Evolutionary conservation across 2,113 vertebrate species (phyloP).

Genomic region (Tonatia bakeri): DNA sequence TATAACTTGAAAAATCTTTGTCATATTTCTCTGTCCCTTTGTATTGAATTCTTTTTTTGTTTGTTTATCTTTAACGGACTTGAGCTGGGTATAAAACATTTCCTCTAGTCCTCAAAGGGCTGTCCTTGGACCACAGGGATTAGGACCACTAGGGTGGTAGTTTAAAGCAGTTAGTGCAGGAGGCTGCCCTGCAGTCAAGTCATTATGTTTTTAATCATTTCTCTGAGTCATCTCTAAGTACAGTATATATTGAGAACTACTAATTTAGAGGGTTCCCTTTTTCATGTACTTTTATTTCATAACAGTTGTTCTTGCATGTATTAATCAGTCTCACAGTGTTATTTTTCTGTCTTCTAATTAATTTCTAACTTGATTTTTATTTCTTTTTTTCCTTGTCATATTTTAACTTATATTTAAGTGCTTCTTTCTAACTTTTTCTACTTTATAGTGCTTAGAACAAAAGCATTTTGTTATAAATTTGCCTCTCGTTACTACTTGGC

Average conservation of each 20-base stretch:
- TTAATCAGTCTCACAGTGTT: not conserved
- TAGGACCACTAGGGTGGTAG: not conserved
- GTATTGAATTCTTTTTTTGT: not conserved
- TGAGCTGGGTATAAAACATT: not conserved
- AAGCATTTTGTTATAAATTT: not conserved
- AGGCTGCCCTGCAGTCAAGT: not conserved
- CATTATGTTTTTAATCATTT: not conserved
- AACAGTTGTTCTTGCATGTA: not conserved
- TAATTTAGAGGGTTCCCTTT: not conserved
- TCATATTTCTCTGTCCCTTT: not conserved
- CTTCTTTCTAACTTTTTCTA: not conserved
- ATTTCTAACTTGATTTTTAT: not conserved
- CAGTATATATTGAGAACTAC: not conserved
- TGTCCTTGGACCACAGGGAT: not conserved
- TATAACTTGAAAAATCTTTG: not conserved
- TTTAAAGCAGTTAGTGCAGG: not conserved
- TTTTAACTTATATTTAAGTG: not conserved
- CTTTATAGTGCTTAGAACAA: not conserved
- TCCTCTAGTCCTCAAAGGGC: not conserved
- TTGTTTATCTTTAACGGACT: not conserved
- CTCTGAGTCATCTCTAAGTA: not conserved
- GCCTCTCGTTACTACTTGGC: not conserved
- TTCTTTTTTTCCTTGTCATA: not conserved
- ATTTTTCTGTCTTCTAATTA: not conserved
- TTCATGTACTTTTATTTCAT: not conserved